Percentiles rank a stretch among this genome's conserved stretches.
Evolutionary conservation across 2,888 invertebrate species (phyloP).

Genomic region (Stenodema calcarata): DNA sequence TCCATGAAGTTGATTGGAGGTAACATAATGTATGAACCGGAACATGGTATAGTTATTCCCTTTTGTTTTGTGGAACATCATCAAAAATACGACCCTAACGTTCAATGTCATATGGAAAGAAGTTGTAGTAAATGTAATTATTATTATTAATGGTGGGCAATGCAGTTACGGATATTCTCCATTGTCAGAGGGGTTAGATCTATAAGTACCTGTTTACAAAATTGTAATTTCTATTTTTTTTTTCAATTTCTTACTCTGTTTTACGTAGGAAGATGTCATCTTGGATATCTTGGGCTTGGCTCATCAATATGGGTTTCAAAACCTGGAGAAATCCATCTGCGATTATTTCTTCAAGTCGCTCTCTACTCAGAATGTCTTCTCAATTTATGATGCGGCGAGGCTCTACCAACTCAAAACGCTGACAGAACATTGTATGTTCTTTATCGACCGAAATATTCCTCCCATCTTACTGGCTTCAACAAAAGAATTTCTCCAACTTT

Average conservation of each 20-base stretch:
- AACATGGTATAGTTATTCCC: no score
- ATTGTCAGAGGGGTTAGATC: no score
- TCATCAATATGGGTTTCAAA: slow-evolving; percentile 93
- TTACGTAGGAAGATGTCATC: slow-evolving; percentile 60
- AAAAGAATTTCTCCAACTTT: slow-evolving; percentile 79
- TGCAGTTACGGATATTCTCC: no score
- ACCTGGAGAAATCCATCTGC: slow-evolving; percentile 89
- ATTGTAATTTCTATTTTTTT: not conserved
- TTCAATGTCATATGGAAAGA: no score
- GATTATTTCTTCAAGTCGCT: slow-evolving; percentile 90
- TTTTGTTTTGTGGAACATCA: no score
- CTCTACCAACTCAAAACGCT: slow-evolving; percentile 69
- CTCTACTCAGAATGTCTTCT: slow-evolving; percentile 87
- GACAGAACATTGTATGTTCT: slow-evolving; percentile 82
- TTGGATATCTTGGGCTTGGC: slow-evolving; percentile 78
- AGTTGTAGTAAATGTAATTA: no score
- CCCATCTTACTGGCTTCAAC: slow-evolving; percentile 37
- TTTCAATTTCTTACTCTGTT: not conserved
- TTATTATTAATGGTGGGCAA: no score
- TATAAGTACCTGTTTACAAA: slow-evolving; percentile 60
- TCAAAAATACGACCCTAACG: no score
- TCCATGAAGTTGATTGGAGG: no score
- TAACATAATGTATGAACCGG: no score
- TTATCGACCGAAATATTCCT: slow-evolving; percentile 85
- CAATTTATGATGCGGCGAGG: slow-evolving; percentile 92